Evolutionary conservation across 2,113 vertebrate species (phyloP).

Genomic region (Bubo blakistoni): DNA sequence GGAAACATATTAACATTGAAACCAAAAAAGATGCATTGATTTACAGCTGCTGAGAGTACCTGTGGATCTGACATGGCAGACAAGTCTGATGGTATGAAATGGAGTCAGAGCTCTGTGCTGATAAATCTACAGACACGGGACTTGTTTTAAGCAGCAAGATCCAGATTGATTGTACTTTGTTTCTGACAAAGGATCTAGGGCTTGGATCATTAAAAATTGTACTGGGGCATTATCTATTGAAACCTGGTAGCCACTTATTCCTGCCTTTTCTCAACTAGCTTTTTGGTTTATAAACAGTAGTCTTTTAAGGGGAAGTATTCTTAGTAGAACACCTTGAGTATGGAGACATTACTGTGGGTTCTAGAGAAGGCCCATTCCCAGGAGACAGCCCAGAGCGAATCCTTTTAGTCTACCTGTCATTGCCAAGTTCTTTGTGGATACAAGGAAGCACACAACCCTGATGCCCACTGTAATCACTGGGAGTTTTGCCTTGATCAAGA

Average conservation of each 20-base stretch:
- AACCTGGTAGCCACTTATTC: not conserved
- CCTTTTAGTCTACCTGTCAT: not conserved
- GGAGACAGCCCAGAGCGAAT: not conserved
- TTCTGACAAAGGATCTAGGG: not conserved
- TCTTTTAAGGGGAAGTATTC: not conserved
- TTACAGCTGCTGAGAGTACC: not conserved
- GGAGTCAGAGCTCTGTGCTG: not conserved
- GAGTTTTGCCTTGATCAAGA: not conserved
- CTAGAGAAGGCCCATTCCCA: not conserved
- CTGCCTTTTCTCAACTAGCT: not conserved
- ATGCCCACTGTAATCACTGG: not conserved
- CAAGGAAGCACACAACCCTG: accelerated
- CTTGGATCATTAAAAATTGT: not conserved
- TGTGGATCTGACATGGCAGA: not conserved
- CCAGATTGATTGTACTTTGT: not conserved
- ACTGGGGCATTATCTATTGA: not conserved
- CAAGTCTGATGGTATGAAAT: not conserved
- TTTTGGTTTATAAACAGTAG: not conserved
- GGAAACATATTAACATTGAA: not conserved
- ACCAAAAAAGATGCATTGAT: not conserved
- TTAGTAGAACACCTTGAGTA: not conserved
- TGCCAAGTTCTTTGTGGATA: not conserved
- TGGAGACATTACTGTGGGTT: not conserved
- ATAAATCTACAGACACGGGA: not conserved
- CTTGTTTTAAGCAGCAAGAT: not conserved